Base-by-base conservation (phyloP, 30 jellyfish, hydroid and myxozoan genomes). In the Aurelia coerulea region DNA sequence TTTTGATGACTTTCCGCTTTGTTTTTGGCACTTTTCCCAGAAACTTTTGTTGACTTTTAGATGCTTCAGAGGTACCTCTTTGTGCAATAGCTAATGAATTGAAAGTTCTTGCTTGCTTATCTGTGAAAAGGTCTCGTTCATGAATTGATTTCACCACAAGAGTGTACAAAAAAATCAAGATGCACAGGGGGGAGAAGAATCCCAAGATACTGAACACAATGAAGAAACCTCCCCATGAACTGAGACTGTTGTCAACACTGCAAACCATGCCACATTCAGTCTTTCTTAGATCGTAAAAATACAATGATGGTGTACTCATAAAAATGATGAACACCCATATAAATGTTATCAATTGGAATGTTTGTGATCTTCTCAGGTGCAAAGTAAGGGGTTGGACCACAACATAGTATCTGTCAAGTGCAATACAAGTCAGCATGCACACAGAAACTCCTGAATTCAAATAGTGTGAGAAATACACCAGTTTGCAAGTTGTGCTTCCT, bases 381-480 rank as follows among this genome's bases (percentile, higher is more conserved):
- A 90, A 70, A 16, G 93, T 90, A 17, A 90, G 79, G 12, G 97
- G 97, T 62, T 90, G 97, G 19, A 81, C 91, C 7, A 90, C 92
- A n/a, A 90, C 97, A 62, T 90, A 90, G 69, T 90, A 90, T 35
- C 97, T 84, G 62, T 90, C 97, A n/a, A 81, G 79, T 10, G 97
- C 97, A 60, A 90, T 90, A 50, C 97, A 78, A 16, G 97, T 60
- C 23, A 90, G 84, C 97, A 90, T 90, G 76, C 93, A 81, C 10
- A 81, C 91, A n/a, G 97, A 90, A 17, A 90, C 87, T 11, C 94
- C 88, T 14, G 91, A 83, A 81, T 81, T 82, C 54, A 90, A 67
- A 74, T 50, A 63, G 29, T 81, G 91, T 9, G 92, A 79, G 54
- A 90, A 81, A 32, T 90, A 90, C 29, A 81, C 97, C 72, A 90